Conservation (phyloP, 2,797 vertebrate species). For the Chrosomus eos region DNA sequence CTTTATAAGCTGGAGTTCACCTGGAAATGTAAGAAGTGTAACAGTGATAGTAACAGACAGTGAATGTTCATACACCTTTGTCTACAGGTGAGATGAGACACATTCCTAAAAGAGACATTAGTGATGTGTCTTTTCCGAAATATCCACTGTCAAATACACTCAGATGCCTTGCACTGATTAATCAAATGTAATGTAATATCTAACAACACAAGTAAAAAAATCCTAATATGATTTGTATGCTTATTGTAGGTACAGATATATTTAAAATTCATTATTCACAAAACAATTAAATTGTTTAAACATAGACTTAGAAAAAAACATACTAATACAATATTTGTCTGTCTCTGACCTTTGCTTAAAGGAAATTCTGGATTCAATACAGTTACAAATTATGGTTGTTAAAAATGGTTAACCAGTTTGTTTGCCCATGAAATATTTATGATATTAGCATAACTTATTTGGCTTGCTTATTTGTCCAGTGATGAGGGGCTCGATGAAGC, state of each 20-base stretch:
- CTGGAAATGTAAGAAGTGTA: constrained; percentile 16
- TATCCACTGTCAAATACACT: background rate
- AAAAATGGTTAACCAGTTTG: background rate
- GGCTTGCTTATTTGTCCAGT: too few relatives aligned
- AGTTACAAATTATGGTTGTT: background rate
- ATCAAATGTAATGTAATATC: constrained; percentile 7
- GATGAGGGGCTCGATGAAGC: too few relatives aligned
- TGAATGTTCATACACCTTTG: constrained; percentile 11
- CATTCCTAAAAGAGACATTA: background rate
- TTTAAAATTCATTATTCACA: background rate
- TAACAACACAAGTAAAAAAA: background rate
- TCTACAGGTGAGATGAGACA: constrained; percentile 15
- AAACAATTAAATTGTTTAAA: background rate
- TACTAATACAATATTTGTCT: background rate
- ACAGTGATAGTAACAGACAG: background rate
- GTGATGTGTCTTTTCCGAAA: background rate
- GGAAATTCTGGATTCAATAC: background rate
- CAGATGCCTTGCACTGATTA: background rate
- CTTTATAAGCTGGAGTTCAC: constrained; percentile 29
- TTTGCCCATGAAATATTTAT: too few relatives aligned
- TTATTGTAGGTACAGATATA: background rate
- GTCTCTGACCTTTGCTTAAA: background rate
- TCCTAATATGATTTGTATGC: background rate
- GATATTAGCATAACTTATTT: too few relatives aligned
- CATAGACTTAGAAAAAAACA: background rate